Base-by-base conservation (phyloP, 2,888 invertebrate species). In the Caenorhabditis sp. region DNA sequence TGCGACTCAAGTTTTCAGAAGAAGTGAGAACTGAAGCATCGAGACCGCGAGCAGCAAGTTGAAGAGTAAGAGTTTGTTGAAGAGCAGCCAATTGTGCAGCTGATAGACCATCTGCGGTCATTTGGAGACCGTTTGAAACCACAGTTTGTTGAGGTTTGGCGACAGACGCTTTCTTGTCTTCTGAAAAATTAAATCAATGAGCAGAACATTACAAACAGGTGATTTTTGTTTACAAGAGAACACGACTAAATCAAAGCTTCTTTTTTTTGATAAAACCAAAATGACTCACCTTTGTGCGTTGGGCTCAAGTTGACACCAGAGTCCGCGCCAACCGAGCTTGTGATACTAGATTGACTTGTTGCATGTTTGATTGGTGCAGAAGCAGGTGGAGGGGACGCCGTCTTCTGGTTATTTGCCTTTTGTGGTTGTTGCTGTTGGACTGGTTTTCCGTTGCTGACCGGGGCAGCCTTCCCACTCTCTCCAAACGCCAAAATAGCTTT, bases 31-130 rank as follows among this genome's bases (percentile, higher is more conserved):
- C 63, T n/a, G 78, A 78, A 4, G 78, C 76, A 52, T 80, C 80
- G 49, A 82, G 70, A n/a, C 82, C 82, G 21, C 69, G 71, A 54
- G 79, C 78, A 56, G 82, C 80, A 60, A 82, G 68, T 27, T 62
- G 31, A 8, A 80, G 80, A 68, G 80, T 73, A 43, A 84, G 75
- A 23, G 68, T 70, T 27, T 79, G 74, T 64, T 86, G 84, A 25
- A 86, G 73, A 53, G 78, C 84, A 53, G 84, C 87, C 23, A 86
- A 65, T 61, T 85, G 84, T 14, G 80, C 85, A n/a, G 81, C 81
- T 25, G 83, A 82, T 21, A 86, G 75, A 20, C 78, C 82, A 43
- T 86, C 82, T 8, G 84, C 84, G 49, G 81, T 74, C 73, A 86
- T 80, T 27, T 81, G 80, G 49, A 85, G 71, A 38, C 78, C 79